Evolutionary conservation across 2,888 invertebrate genomes (phyloP), one percentile per base, ranked within the genome.

Genomic region (Andrena haemorrhoa): DNA sequence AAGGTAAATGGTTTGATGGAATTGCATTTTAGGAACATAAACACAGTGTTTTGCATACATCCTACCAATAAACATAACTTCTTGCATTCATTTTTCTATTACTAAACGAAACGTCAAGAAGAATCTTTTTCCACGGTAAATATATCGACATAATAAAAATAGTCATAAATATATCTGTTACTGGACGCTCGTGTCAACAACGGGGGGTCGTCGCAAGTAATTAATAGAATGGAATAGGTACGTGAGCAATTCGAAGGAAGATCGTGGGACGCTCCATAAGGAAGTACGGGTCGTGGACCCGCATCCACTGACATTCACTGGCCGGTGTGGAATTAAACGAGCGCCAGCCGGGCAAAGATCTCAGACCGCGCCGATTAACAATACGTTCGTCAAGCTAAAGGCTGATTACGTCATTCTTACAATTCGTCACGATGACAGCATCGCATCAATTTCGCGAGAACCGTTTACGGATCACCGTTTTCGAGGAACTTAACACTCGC

Each of bases 291-390:
- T 74, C 70, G 66, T 70, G 69, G 69, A 81, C 87, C 87, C 85
- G 87, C 86, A 89, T 88, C 66, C 83, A 26, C 26, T 70, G 74
- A 86, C 86, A 89, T 87, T 71, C 83, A 41, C 26, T 70, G 74
- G 56, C 35, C 58, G 51, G 29, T 35, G 51, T 29, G 60, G 63
- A 75, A 79, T 83, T 79, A 80, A 75, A 75, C 47, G 74, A 65
- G 23, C 23, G 66, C 20, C 47, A 64, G 35, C 41, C 49, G 64
- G 63, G 58, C 47, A 35, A 78, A 79, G 79, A 76, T 71, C 76
- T 69, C 31, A 53, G 76, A 66, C 68, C 10, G 26, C 69, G 76
- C 41, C 74, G 78, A 81, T 84, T 81, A 85, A 85, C 74, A 76
- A 75, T 81, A 81, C 74, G 63, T 61, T 61, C 74, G 66, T 75